A percentile compares a stretch with the other conserved stretches of the same genome.
Conservation (phyloP, 2,888 invertebrate species). For the Drosophila vallismaia region DNA sequence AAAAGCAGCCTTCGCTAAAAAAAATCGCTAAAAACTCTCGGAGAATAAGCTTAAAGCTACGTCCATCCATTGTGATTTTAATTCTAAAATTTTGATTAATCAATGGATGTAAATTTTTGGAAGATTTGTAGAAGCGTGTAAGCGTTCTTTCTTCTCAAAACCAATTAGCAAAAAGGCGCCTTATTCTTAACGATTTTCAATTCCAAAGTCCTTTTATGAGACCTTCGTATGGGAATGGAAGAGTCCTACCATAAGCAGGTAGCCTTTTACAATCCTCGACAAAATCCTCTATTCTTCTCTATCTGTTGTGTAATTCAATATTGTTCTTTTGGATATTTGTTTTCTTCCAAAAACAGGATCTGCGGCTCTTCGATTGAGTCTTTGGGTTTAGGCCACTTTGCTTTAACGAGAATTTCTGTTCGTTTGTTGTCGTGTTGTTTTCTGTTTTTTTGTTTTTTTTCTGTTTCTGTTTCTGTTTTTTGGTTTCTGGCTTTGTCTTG, state of each 20-base stretch:
- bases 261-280: slow-evolving; percentile 20
- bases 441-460: slow-evolving; percentile 20
- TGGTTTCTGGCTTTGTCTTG: slow-evolving; percentile 51
- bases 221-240: slow-evolving; percentile 4
- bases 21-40: slow-evolving; percentile 33
- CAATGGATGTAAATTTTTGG: slow-evolving; percentile 16
- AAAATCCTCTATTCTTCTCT: slow-evolving; percentile 27
- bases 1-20: slow-evolving; percentile 17
- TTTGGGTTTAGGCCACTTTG: slow-evolving; percentile 43
- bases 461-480: slow-evolving; percentile 30
- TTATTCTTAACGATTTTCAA: slow-evolving; percentile 24
- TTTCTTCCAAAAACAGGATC: slow-evolving; percentile 61
- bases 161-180: slow-evolving; percentile 42
- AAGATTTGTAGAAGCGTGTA: slow-evolving; percentile 11
- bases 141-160: slow-evolving; percentile 6
- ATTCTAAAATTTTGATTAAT: slow-evolving; percentile 5
- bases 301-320: slow-evolving; percentile 68
- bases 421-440: no score
- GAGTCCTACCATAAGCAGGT: slow-evolving; percentile 32
- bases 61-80: slow-evolving; percentile 22
- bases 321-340: slow-evolving; percentile 51
- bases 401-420: slow-evolving; percentile 46
- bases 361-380: slow-evolving; percentile 39
- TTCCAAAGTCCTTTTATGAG: slow-evolving; percentile 32
- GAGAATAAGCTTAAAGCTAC: slow-evolving; percentile 36